These are phyloP conservation scores for Shargacucullia verbasci DNA, from an alignment of 2,888 invertebrate genomes.

Conservation along the genomic window DNA sequence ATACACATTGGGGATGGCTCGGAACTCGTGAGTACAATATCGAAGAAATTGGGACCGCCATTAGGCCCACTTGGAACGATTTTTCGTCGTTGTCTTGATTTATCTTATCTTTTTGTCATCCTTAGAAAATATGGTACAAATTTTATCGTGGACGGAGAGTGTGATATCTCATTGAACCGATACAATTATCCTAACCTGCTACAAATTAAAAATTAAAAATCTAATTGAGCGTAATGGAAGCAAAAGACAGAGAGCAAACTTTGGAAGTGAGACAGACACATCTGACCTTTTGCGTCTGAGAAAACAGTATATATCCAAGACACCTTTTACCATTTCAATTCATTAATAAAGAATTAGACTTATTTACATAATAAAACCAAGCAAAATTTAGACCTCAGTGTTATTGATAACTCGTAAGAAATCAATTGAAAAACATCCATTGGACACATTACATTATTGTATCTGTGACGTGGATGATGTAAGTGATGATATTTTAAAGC, in stretches of 20 bases:
- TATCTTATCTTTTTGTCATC: slow-evolving; percentile 28
- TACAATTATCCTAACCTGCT: not conserved
- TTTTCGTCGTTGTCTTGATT: slow-evolving; percentile 44
- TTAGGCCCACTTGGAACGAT: slow-evolving; percentile 43
- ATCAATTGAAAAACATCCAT: no score
- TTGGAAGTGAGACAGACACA: slow-evolving; percentile 49
- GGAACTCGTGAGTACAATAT: slow-evolving; percentile 33
- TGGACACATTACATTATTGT: not conserved
- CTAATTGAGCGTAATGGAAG: slow-evolving; percentile 43
- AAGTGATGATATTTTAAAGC: not conserved
- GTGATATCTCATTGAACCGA: not conserved
- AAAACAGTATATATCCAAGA: slow-evolving; percentile 19
- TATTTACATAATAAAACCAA: slow-evolving; percentile 1
- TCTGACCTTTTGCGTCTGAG: slow-evolving; percentile 49
- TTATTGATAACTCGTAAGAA: not conserved
- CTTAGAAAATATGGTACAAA: slow-evolving; percentile 14
- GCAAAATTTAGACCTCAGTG: not conserved
- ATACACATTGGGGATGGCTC: slow-evolving; percentile 6
- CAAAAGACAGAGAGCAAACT: slow-evolving; percentile 38
- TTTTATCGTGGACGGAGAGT: slow-evolving; percentile 1
- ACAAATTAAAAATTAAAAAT: slow-evolving; percentile 6
- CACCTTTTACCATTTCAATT: slow-evolving; percentile 11
- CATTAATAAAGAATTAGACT: slow-evolving; percentile 8
- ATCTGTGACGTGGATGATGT: not conserved
- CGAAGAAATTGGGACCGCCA: slow-evolving; percentile 49